Percentiles rank a stretch among this genome's conserved stretches.
Evolutionary conservation across 2,113 vertebrate species (phyloP).

Genomic region (Pterocles gutturalis): DNA sequence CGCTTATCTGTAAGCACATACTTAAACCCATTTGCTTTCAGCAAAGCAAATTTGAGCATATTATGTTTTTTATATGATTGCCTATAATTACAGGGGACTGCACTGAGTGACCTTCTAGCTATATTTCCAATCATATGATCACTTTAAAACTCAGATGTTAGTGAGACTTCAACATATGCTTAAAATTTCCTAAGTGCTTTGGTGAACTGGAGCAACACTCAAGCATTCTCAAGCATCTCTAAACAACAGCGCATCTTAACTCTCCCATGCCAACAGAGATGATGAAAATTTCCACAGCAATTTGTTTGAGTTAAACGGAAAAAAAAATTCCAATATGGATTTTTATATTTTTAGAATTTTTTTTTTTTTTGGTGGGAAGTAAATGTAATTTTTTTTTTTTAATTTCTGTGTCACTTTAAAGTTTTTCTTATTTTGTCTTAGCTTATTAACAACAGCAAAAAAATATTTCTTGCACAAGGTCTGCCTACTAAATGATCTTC

Average conservation of each 20-base stretch:
- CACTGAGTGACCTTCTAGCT: constrained; percentile 58
- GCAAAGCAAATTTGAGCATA: constrained; percentile 67
- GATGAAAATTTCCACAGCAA: not conserved
- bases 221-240: constrained; percentile 24
- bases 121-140: constrained; percentile 66
- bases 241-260: constrained; percentile 18
- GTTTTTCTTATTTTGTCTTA: not conserved
- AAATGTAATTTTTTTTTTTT: not conserved
- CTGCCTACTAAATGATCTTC: not conserved
- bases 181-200: constrained; percentile 57
- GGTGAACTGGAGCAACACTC: constrained; percentile 45
- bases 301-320: not conserved
- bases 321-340: not conserved
- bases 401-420: not conserved
- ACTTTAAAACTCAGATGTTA: constrained; percentile 63
- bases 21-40: constrained; percentile 69
- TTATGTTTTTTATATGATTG: constrained; percentile 70
- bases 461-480: not conserved
- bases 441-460: not conserved
- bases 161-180: constrained; percentile 52
- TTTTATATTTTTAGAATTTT: not conserved
- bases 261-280: not conserved
- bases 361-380: not conserved
- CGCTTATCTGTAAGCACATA: constrained; percentile 69
- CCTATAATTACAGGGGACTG: constrained; percentile 61